Base-by-base conservation (phyloP, 1,140 invertebrate species). In the Trichomalopsis sarcophagae region DNA sequence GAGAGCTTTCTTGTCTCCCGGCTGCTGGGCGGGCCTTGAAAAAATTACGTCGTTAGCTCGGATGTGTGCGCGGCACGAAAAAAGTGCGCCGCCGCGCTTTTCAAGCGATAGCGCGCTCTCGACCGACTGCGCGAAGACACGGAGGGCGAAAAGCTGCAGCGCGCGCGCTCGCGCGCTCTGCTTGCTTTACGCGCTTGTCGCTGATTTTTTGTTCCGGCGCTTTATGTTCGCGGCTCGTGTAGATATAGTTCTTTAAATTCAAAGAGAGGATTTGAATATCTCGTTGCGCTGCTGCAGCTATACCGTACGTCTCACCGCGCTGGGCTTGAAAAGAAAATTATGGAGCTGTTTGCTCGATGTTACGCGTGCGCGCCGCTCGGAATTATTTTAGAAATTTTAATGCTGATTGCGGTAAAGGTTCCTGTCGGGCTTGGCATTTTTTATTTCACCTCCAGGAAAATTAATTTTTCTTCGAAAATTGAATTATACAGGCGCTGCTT, bases 21-120 rank as follows among this genome's bases (percentile, higher is more conserved):
- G 33, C 33, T 27, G 14, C 14, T 71, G 14, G 23, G 14, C 27
- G 68, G 79, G 11, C 11, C 79, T 50, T 81, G 44, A 71, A 81
- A 81, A 81, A 81, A 81, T 81, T 81, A 81, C 79, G 68, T 81
- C 79, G 79, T 81, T 81, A 81, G 40, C 68, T 68, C 78, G 23
- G 33, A 44, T 21, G 36, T n/a, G 36, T 36, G 78, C 76, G 27
- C 10, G n/a, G 33, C 50, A 23, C 23, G 47, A 66, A 79, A 79
- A 79, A 79, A 62, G 44, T 23, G 23, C 40, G 44, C 0, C n/a
- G 23, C 75, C 50, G 50, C 33, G 71, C 36, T 33, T 77, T 77
- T 77, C 21, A 77, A 33, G 7, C 30, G 73, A 75, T 62, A 62
- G 50, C 50, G 21, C 50, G 33, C 33, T 21, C 3, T 17, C 44